phyloP scores from a whole-genome alignment of 2,797 vertebrate genomes.

The Anas acuta region DNA sequence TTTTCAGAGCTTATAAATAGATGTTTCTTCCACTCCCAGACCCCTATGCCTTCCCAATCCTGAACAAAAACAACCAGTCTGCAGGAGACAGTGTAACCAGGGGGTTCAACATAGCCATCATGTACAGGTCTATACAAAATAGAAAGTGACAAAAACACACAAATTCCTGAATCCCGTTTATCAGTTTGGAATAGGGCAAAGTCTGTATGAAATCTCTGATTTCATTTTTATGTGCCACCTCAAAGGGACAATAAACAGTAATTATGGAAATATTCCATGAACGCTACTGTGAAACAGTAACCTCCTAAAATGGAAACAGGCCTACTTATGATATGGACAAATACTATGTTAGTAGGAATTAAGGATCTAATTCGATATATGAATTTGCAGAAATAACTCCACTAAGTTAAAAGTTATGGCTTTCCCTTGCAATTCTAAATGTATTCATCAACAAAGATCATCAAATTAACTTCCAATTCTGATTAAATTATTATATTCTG shows the following conservation, averaged over 20 bases:
- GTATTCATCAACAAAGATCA: background rate
- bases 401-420: background rate
- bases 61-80: background rate
- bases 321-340: background rate
- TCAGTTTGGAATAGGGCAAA: background rate
- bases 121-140: background rate
- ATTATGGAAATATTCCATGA: background rate
- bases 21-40: background rate
- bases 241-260: background rate
- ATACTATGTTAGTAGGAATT: background rate
- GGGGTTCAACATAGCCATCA: fast-evolving
- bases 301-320: background rate
- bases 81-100: background rate
- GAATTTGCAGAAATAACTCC: background rate
- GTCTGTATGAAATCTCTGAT: background rate
- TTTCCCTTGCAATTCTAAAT: background rate
- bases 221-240: background rate
- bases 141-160: background rate
- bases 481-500: background rate
- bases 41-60: background rate
- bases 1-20: background rate
- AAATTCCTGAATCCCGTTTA: background rate
- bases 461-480: background rate
- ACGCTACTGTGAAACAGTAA: background rate
- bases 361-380: background rate